phyloP scores from a whole-genome alignment of 2,113 vertebrate species.

The Chitala chitala region DNA sequence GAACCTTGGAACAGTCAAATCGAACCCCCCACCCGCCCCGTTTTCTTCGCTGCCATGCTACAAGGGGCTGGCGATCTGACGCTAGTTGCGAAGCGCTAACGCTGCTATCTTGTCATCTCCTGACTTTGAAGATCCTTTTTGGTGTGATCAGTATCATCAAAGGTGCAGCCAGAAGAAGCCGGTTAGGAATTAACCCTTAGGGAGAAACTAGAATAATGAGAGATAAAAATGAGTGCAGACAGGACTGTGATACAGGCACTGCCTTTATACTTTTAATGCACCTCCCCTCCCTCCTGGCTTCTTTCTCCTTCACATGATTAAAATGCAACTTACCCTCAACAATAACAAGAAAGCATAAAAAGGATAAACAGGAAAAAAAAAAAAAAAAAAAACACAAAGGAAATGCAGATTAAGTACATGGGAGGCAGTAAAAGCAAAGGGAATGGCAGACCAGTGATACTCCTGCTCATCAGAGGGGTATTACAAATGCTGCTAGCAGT shows the following conservation, averaged over 20 bases:
- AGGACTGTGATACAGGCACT: slow-evolving; percentile 10
- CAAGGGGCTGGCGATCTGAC: neutral
- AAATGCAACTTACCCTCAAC: slow-evolving; percentile 41
- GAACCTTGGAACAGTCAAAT: too few relatives aligned
- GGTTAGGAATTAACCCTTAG: slow-evolving; percentile 33
- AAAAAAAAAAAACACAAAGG: neutral
- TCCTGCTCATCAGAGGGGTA: neutral
- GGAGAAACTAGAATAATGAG: slow-evolving; percentile 43
- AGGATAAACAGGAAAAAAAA: neutral
- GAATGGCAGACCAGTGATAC: neutral
- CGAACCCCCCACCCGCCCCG: neutral
- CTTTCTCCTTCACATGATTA: slow-evolving; percentile 27
- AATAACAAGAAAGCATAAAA: slow-evolving; percentile 1
- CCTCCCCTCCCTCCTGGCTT: neutral
- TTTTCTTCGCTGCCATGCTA: neutral
- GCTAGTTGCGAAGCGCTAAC: slow-evolving; percentile 48
- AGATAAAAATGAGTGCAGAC: slow-evolving; percentile 30
- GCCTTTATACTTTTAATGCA: slow-evolving; percentile 17
- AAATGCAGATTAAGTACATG: neutral
- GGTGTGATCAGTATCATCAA: slow-evolving; percentile 61
- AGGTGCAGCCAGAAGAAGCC: slow-evolving; percentile 40
- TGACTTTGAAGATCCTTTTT: slow-evolving; percentile 64
- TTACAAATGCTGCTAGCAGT: neutral
- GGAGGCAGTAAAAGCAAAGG: neutral
- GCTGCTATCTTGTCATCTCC: slow-evolving; percentile 58